Evolutionary conservation across 2,888 invertebrate species (phyloP), one percentile per base, ranked within the genome.

Genomic region (Phengaris alcon): DNA sequence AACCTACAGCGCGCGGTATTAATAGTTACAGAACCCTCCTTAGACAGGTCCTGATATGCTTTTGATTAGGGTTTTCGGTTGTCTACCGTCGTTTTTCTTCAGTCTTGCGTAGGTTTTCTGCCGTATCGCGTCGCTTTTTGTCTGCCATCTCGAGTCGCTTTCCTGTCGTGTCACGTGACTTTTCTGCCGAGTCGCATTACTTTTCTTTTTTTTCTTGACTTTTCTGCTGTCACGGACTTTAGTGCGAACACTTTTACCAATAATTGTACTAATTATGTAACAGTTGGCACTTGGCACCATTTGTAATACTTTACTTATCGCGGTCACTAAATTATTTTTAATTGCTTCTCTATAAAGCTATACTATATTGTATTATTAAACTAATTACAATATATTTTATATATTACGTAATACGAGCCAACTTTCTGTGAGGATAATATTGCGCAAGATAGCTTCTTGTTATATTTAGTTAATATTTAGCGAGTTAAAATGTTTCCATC

Each of bases 371-470:
- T 46, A 48, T 48, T 51, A 70, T 70, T 70, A 52, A 70, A 70
- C 22, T 70, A 51, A 70, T 70, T 70, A 52, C 22, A 52, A 70
- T 59, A 59, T 72, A 72, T 54, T 48, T 70, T 70, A 22, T 70
- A 52, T 72, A 13, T 54, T 54, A 3, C 48, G 68, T 46, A 69
- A 48, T 48, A 5, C n/a, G 13, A 35, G 12, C 15, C 13, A 35
- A 59, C 15, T 8, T 70, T 52, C 51, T 10, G 15, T 70, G 22
- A 70, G 51, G 12, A 70, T 70, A 15, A 22, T 64, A 64, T 64
- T 12, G 64, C 35, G 6, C 35, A 0, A 44, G 12, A 12, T 13
- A 35, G 12, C 12, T 59, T 0, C 13, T 59, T 9, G 22, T n/a
- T 55, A 7, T 55, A n/a, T 0, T 55, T 7, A 57, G 8, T 15